phyloP scores from a whole-genome alignment of 2,113 vertebrate species.

The Erinaceus europaeus region DNA sequence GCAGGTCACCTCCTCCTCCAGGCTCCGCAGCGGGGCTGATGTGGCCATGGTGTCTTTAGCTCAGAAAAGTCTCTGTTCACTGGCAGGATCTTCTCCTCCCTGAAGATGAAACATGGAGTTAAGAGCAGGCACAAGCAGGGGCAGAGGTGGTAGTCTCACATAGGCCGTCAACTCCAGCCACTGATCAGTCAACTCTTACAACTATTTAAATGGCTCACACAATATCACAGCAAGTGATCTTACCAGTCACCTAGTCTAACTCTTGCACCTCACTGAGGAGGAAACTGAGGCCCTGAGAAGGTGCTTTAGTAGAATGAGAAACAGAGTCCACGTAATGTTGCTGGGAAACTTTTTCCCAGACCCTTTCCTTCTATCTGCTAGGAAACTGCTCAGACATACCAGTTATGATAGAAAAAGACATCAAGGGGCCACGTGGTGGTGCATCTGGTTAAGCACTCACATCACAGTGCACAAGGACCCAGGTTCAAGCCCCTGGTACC shows the following conservation, averaged over 20 bases:
- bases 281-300: background rate
- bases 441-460: no score
- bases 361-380: background rate
- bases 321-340: accelerated
- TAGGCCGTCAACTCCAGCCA: background rate
- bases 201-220: background rate
- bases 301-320: background rate
- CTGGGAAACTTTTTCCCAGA: background rate
- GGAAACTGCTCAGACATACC: background rate
- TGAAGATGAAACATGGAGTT: constrained; percentile 18
- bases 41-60: constrained; percentile 56
- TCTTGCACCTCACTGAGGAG: background rate
- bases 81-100: background rate
- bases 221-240: background rate
- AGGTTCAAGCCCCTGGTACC: no score
- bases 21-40: constrained; percentile 57
- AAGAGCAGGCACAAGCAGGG: background rate
- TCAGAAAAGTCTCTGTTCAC: background rate
- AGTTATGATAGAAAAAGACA: no score
- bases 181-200: background rate
- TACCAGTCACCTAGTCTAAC: background rate
- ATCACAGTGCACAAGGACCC: no score
- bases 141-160: background rate
- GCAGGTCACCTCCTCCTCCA: constrained; percentile 80
- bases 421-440: no score